Evolutionary conservation across 2,797 vertebrate genomes (phyloP), one percentile per base, ranked within the genome.

Genomic region (Semotilus atromaculatus): DNA sequence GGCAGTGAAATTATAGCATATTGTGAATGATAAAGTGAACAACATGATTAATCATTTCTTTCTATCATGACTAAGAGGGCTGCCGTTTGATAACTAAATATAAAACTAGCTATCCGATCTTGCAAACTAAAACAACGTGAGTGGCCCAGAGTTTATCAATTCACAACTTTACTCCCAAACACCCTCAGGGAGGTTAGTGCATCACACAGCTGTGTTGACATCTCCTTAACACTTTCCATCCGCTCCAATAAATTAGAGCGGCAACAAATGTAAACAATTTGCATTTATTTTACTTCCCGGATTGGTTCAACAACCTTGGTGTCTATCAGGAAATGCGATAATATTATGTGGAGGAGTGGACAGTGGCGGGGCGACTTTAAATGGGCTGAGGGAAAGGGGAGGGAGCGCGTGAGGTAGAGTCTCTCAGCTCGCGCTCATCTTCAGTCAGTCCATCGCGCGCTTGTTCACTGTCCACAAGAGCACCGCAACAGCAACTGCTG

Each of bases 281-380:
- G 53, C 13, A 68, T 86, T 70, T 51, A 64, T 84, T 76, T 79
- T 81, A 88, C 88, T 88, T 89, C 85, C 89, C 81, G 85, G 83
- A 86, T 64, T 18, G 71, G 87, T 88, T 89, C 87, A 89, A 88
- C 84, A 82, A 74, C 87, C 89, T 82, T 70, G 16, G 81, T 83
- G 80, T 83, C 77, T 80, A 72, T 68, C 82, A 81, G 86, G 83
- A 88, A 88, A 85, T 36, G 14, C 23, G 74, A 78, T 71, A 83
- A 68, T 34, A 21, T 36, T 51, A 26, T 36, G 67, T 23, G 71
- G 70, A 38, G 43, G 18, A 67, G 64, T 77, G 75, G 79, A 88
- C 84, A 66, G 72, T 43, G 31, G n/a, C 55, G 66, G 38, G 75
- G 34, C 74, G 51, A 73, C 80, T 81, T 85, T 88, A 83, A 85